Base-by-base conservation (phyloP, 2,888 invertebrate species). In the Lasioglossum lativentre region DNA sequence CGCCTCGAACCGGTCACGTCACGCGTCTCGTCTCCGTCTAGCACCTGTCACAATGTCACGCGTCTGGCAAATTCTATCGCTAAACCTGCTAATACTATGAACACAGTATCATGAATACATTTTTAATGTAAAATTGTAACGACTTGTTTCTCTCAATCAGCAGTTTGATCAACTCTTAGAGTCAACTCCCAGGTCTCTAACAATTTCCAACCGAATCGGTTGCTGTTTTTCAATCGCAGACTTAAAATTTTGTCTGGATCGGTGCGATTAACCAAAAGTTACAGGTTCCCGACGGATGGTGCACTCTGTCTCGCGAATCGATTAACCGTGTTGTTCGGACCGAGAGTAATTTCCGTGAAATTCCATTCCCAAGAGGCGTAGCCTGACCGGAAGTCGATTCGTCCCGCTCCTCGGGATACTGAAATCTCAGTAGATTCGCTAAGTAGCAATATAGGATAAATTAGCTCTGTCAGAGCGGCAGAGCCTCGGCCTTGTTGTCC, bases 401-500 rank as follows among this genome's bases (percentile, higher is more conserved):
- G 74, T 84, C 71, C 30, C 56, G 68, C 47, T 75, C 56, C 80
- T 68, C 79, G 78, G 72, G 74, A 86, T 87, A 86, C 81, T 68
- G 86, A 85, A 88, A 87, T 91, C 90, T 85, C 84, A 63, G 82
- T 86, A 87, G 89, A 80, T 88, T 86, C 74, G 80, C 86, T 86
- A 86, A 88, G 90, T 86, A 90, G 85, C 87, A 88, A 91, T 91
- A 90, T 86, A 83, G 86, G 90, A 90, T 91, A 91, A 89, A 91
- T 91, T 91, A 91, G 84, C 87, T 82, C 81, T 84, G 91, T 92
- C 91, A 85, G 88, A 86, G 85, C 73, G 47, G 78, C 71, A 66
- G 56, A 56, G 79, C 83, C 80, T 82, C 81, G 85, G 85, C 78
- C 72, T 76, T 72, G 82, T 78, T 80, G 77, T 82, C 89, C 82